Conservation (phyloP, 92 coral and sea anemone genomes). For the Nematostella vectensis region DNA sequence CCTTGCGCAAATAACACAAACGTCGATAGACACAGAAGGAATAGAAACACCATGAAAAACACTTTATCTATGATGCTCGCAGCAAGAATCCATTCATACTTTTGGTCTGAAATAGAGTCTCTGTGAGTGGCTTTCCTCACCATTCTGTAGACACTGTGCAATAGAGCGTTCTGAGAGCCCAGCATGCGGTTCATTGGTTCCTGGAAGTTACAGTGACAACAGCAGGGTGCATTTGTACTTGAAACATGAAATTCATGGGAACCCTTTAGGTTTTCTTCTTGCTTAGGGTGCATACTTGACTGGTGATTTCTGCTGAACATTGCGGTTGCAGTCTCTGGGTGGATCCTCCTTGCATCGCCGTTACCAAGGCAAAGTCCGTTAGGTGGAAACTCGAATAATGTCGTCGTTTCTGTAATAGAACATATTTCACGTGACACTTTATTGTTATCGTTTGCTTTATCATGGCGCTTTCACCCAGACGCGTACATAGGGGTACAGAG, state of each 20-base stretch:
- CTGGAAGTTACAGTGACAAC: conserved; percentile 6
- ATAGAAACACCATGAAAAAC: conserved; percentile 51
- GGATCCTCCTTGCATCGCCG: background rate
- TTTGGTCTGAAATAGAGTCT: conserved; percentile 19
- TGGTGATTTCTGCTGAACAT: background rate
- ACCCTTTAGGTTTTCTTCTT: conserved; percentile 4
- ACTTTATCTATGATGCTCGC: conserved; percentile 65
- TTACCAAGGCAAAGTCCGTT: background rate
- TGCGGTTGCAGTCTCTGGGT: background rate
- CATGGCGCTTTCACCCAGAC: too few species aligned
- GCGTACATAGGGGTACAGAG: too few species aligned
- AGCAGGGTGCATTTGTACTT: background rate
- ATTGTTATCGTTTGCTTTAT: too few species aligned
- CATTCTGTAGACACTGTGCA: conserved; percentile 15
- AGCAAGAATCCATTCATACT: conserved; percentile 69
- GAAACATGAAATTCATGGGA: too few species aligned
- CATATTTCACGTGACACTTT: too few species aligned
- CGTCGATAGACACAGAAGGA: conserved; percentile 59
- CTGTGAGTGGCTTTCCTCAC: conserved; percentile 13
- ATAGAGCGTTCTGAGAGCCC: conserved; percentile 15
- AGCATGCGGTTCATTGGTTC: conserved; percentile 8
- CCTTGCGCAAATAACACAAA: conserved; percentile 44
- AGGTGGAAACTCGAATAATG: too few species aligned
- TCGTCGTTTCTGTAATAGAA: too few species aligned
- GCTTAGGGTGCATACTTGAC: too few species aligned